Conservation (phyloP, 1,140 invertebrate species). For the Diplogasteroides magnus region DNA sequence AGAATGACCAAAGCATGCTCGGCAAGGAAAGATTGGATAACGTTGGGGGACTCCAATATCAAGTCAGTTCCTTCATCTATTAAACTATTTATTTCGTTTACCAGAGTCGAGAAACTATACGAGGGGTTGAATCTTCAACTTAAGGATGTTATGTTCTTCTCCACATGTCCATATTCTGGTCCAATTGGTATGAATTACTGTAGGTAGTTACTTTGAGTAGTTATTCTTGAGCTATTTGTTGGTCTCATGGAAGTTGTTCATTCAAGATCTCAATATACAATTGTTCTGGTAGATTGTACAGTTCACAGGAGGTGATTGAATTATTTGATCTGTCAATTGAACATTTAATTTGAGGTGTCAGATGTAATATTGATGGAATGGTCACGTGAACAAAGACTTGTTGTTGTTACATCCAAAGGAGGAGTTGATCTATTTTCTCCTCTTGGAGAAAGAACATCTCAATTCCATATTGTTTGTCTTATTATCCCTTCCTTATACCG, state of each 20-base stretch:
- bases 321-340: not conserved
- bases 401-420: not conserved
- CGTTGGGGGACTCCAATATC: not conserved
- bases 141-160: constrained; percentile 16
- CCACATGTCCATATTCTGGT: constrained; percentile 29
- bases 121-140: constrained; percentile 4
- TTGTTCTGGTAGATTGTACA: constrained; percentile 7
- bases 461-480: not conserved
- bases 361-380: not conserved
- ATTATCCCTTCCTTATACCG: too few species aligned
- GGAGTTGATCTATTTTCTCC: not conserved
- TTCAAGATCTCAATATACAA: constrained; percentile 13
- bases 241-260: not conserved
- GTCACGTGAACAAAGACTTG: not conserved
- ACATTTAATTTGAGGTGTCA: not conserved
- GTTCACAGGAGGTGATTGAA: not conserved
- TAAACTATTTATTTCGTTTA: constrained; percentile 2
- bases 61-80: not conserved
- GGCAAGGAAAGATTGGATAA: not conserved
- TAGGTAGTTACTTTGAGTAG: not conserved
- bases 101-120: not conserved
- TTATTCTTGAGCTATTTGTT: constrained; percentile 12
- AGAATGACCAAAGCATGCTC: too few species aligned
- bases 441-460: not conserved
- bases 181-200: constrained; percentile 30